Percentiles rank a stretch among this genome's conserved stretches.
Evolutionary conservation across 37 sponge, comb jelly and placozoan genomes (phyloP).

Genomic region (Diacarnus erythraeanus): DNA sequence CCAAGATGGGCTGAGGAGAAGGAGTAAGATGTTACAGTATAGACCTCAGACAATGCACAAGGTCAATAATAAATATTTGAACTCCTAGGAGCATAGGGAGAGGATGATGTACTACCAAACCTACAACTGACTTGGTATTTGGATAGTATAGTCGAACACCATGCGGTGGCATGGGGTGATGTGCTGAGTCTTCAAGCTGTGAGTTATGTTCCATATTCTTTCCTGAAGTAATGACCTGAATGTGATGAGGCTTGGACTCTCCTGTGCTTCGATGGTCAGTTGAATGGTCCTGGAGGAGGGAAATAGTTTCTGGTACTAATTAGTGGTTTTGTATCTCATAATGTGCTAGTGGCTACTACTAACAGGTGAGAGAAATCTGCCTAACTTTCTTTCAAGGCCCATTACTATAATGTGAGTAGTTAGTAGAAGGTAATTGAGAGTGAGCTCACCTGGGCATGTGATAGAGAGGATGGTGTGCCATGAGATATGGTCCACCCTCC

Average conservation of each 20-base stretch:
- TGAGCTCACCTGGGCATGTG: background rate
- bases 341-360: too few relatives aligned
- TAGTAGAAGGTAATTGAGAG: too few relatives aligned
- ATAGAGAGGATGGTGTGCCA: background rate
- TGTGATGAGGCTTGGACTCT: conserved; percentile 19
- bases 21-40: background rate
- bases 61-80: too few relatives aligned
- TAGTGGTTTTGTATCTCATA: too few relatives aligned
- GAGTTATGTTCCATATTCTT: background rate
- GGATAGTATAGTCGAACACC: conserved; percentile 45
- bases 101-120: too few relatives aligned
- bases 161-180: conserved; percentile 3
- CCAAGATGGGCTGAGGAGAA: conserved; percentile 3
- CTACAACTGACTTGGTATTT: conserved; percentile 2
- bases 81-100: too few relatives aligned
- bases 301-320: background rate
- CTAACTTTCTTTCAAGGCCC: too few relatives aligned
- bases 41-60: background rate
- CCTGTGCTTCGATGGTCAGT: background rate
- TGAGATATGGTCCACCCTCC: conserved; percentile 36
- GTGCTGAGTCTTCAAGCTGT: conserved; percentile 13
- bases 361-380: too few relatives aligned
- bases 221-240: conserved; percentile 44
- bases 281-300: background rate
- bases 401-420: too few relatives aligned